These are phyloP conservation scores for Idaea aversata DNA, from an alignment of 2,888 invertebrate species.

Conservation along the genomic window DNA sequence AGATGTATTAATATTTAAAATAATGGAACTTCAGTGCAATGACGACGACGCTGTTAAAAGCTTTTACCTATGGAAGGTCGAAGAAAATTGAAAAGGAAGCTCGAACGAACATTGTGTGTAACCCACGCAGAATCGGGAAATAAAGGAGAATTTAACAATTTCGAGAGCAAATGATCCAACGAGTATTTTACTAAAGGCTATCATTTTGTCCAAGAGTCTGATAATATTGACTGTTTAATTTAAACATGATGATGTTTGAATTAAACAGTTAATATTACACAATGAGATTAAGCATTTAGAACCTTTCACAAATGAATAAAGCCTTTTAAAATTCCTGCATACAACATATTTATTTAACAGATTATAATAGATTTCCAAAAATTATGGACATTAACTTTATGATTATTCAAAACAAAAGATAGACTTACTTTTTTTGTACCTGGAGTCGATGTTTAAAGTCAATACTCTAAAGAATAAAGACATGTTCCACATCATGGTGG, in stretches of 20 bases:
- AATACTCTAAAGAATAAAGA: slow-evolving; percentile 39
- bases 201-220: background rate
- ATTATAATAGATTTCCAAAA: background rate
- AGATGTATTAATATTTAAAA: background rate
- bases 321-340: background rate
- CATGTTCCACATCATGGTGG: slow-evolving; percentile 52
- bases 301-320: background rate
- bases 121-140: background rate
- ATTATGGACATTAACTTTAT: background rate
- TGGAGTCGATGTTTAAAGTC: slow-evolving; percentile 43
- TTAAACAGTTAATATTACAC: background rate
- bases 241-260: background rate
- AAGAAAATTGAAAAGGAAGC: background rate
- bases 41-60: background rate
- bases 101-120: background rate
- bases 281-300: background rate
- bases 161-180: background rate
- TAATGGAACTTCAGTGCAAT: background rate
- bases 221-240: background rate
- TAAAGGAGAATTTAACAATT: background rate
- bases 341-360: background rate
- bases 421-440: slow-evolving; percentile 40
- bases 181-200: background rate
- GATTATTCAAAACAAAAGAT: background rate
- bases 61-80: background rate